Evolutionary conservation across 2,888 invertebrate species (phyloP).

Genomic region (Apodemia mormo): DNA sequence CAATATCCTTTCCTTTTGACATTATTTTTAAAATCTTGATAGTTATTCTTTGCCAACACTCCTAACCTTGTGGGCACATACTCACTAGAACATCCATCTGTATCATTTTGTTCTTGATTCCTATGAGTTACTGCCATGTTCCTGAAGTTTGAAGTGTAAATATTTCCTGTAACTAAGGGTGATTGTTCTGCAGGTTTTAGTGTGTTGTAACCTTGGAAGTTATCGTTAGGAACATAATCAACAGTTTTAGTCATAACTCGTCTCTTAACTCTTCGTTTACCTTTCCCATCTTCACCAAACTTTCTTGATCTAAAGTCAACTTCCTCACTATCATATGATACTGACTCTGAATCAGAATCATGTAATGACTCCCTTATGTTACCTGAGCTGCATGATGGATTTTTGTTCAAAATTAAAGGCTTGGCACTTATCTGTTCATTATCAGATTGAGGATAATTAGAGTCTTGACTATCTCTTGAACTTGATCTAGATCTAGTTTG

Average conservation of each 20-base stretch:
- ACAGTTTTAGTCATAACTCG: constrained; percentile 41
- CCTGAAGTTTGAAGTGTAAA: constrained; percentile 63
- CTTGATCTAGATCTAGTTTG: constrained; percentile 60
- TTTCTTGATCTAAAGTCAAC: constrained; percentile 69
- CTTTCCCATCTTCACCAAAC: constrained; percentile 58
- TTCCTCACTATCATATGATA: constrained; percentile 68
- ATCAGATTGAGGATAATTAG: constrained; percentile 63
- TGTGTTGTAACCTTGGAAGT: constrained; percentile 64
- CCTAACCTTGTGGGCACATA: constrained; percentile 74
- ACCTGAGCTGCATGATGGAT: constrained; percentile 37
- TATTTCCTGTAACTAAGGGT: constrained; percentile 66
- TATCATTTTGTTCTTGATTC: constrained; percentile 48
- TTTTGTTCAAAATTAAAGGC: constrained; percentile 39
- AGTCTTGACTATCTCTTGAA: constrained; percentile 61
- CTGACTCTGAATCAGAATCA: constrained; percentile 64
- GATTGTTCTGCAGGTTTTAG: constrained; percentile 55
- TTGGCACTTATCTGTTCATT: constrained; percentile 47
- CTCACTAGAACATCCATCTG: constrained; percentile 66
- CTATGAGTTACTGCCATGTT: constrained; percentile 58
- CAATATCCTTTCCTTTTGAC: constrained; percentile 69
- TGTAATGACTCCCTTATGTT: constrained; percentile 44
- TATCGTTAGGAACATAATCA: constrained; percentile 44
- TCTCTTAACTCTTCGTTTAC: constrained; percentile 55
- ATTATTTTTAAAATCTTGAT: constrained; percentile 74
- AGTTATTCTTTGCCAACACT: constrained; percentile 67